Percentiles rank a stretch among this genome's conserved stretches.
Evolutionary conservation across 2,888 invertebrate species (phyloP).

Genomic region (Erynnis tages): DNA sequence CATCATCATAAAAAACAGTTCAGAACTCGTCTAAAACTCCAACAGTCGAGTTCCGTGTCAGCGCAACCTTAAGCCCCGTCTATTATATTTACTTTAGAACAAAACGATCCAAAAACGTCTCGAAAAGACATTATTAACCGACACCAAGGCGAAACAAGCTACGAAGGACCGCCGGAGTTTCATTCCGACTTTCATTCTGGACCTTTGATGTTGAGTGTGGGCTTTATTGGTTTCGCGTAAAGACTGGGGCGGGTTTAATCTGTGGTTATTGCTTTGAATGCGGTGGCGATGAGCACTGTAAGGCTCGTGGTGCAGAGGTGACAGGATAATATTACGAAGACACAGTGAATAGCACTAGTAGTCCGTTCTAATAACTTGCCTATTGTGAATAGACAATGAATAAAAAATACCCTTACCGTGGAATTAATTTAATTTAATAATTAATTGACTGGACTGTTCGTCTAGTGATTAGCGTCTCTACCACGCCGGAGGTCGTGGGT

Average conservation of each 20-base stretch:
- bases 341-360: too few species aligned
- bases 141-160: constrained; percentile 53
- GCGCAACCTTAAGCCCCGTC: constrained; percentile 14
- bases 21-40: neutral
- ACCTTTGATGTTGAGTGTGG: constrained; percentile 70
- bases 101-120: constrained; percentile 33
- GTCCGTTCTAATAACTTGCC: too few species aligned
- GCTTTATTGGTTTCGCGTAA: constrained; percentile 75
- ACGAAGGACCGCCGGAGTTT: constrained; percentile 59
- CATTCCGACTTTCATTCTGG: constrained; percentile 67
- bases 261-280: constrained; percentile 37
- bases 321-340: too few species aligned
- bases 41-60: neutral
- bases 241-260: constrained; percentile 53
- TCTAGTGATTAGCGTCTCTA: too few species aligned
- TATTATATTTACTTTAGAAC: constrained; percentile 27
- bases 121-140: constrained; percentile 46
- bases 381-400: too few species aligned
- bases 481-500: too few species aligned
- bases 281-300: constrained; percentile 29
- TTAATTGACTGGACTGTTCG: too few species aligned
- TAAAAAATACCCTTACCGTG: too few species aligned
- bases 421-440: too few species aligned
- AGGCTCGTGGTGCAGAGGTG: constrained; percentile 35
- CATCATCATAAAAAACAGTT: neutral